These are phyloP conservation scores for Eupithecia insigniata DNA, from an alignment of 2,888 invertebrate genomes.

Conservation along the genomic window DNA sequence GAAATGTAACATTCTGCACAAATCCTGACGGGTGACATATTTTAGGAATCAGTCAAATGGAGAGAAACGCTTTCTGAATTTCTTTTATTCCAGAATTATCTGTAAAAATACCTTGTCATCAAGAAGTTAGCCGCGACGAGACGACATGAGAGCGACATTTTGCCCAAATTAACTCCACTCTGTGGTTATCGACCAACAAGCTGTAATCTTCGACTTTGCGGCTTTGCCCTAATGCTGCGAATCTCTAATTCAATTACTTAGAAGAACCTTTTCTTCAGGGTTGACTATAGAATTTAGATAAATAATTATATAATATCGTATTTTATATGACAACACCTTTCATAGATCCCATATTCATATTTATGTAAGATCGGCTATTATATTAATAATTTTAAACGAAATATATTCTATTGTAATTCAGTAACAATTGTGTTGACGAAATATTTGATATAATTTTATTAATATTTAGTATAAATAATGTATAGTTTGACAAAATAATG, in stretches of 20 bases:
- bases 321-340: neutral
- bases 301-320: neutral
- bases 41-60: neutral
- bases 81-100: neutral
- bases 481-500: no score
- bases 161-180: conserved; percentile 51
- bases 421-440: no score
- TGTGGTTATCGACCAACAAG: conserved; percentile 51
- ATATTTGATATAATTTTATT: no score
- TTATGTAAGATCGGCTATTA: neutral
- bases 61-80: neutral
- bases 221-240: conserved; percentile 60
- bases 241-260: conserved; percentile 73
- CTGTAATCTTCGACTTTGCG: conserved; percentile 69
- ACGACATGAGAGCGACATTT: conserved; percentile 48
- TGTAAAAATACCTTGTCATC: conserved; percentile 33
- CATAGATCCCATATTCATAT: neutral
- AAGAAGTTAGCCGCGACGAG: conserved; percentile 18
- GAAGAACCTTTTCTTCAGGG: conserved; percentile 36
- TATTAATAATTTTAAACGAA: neutral
- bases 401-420: no score
- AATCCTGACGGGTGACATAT: no score
- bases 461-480: no score
- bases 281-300: conserved; percentile 10
- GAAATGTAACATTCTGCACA: no score